Evolutionary conservation across 2,113 vertebrate genomes (phyloP).

Genomic region (Peromyscus californicus): DNA sequence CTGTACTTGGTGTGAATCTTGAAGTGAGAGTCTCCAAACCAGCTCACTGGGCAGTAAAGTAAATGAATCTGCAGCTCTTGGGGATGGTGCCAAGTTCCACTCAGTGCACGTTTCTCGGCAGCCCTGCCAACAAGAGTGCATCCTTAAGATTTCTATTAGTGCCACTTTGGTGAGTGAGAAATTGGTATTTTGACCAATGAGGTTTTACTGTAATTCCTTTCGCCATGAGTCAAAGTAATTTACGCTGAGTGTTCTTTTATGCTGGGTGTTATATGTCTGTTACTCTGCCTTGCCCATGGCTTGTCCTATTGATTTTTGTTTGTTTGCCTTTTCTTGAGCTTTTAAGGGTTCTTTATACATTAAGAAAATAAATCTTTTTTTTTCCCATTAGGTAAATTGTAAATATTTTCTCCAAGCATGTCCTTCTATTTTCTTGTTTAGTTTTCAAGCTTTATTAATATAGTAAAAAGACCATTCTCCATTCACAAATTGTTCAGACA

Average conservation of each 20-base stretch:
- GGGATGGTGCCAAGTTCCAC: neutral
- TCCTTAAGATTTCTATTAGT: neutral
- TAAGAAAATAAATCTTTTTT: neutral
- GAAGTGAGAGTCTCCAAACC: neutral
- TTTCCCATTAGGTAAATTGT: neutral
- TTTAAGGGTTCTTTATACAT: neutral
- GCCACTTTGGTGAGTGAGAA: neutral
- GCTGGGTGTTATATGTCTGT: neutral
- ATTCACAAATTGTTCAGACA: neutral
- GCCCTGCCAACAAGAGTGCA: neutral
- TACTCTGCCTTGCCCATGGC: neutral
- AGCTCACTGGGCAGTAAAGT: neutral
- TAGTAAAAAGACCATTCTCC: neutral
- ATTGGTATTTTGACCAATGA: neutral
- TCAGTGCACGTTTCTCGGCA: neutral
- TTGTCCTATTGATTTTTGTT: neutral
- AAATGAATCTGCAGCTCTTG: neutral
- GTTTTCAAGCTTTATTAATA: conserved; percentile 44
- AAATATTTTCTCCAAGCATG: conserved; percentile 2
- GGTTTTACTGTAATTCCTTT: neutral
- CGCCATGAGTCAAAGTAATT: neutral
- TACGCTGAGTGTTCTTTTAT: neutral
- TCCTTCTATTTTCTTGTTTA: neutral
- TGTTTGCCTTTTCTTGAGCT: neutral
- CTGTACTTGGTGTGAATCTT: conserved; percentile 8